Percentiles rank a stretch among this genome's conserved stretches.
Evolutionary conservation across 1,140 invertebrate genomes (phyloP).

Genomic region (Drosophila athabasca): DNA sequence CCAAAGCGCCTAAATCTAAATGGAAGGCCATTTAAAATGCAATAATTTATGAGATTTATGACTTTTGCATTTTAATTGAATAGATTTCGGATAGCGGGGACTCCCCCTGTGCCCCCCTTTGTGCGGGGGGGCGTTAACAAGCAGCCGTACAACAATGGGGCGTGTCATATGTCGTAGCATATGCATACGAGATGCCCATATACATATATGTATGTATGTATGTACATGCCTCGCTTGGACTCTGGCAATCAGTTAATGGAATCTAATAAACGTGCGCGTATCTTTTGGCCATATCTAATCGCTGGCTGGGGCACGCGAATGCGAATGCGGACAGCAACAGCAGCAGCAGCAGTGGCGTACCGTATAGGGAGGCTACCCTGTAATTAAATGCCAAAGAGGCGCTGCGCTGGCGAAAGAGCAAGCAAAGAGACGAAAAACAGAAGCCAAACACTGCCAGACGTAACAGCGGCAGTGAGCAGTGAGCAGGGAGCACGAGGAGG

Average conservation of each 20-base stretch:
- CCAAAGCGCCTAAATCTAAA: slow-evolving; percentile 16
- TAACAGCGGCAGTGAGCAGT: slow-evolving; percentile 1
- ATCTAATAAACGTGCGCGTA: slow-evolving; percentile 77
- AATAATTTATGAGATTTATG: slow-evolving; percentile 78
- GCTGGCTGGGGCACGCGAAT: slow-evolving; percentile 7
- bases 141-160: slow-evolving; percentile 39
- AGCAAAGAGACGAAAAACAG: slow-evolving; percentile 38
- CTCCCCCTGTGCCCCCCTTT: slow-evolving; percentile 5
- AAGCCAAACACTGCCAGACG: slow-evolving; percentile 39
- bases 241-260: slow-evolving; percentile 73
- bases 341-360: slow-evolving; percentile 29
- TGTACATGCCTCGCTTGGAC: slow-evolving; percentile 1
- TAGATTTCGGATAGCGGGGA: slow-evolving; percentile 62
- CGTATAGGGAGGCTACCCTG: slow-evolving; percentile 67
- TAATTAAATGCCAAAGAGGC: slow-evolving; percentile 65
- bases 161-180: slow-evolving; percentile 33
- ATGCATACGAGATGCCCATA: slow-evolving; percentile 14
- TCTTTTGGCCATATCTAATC: slow-evolving; percentile 75
- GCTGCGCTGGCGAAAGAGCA: slow-evolving; percentile 13
- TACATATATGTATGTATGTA: slow-evolving; percentile 25
- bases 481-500: no score
- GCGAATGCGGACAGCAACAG: background rate
- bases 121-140: slow-evolving; percentile 23
- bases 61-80: slow-evolving; percentile 73
- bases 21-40: slow-evolving; percentile 64